Evolutionary conservation across 2,888 invertebrate genomes (phyloP), one percentile per base, ranked within the genome.

Genomic region (Aproaerema taeniolella): DNA sequence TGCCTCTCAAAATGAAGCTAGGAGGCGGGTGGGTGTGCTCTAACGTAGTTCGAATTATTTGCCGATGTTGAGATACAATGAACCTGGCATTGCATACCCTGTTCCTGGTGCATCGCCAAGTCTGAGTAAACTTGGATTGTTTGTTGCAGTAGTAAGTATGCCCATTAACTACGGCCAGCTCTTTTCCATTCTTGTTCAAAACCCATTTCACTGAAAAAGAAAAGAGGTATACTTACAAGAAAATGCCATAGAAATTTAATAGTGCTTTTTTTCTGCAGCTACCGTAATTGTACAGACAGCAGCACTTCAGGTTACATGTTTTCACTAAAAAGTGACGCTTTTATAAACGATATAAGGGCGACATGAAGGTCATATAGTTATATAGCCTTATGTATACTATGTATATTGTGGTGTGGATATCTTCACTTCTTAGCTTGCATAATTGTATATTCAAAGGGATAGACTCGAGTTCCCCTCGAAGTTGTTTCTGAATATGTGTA

Each of bases 71-170:
- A n/a, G n/a, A n/a, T n/a, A 29, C 9, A 7, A 35, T 20, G 20
- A 34, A 30, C 29, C 12, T n/a, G 6, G 40, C 35, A 13, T 24
- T 34, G 31, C 40, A 40, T 1, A 4, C 24, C 0, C 28, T 8
- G 12, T 33, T 34, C 8, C 28, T 41, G 7, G 51, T 45, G 32
- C 63, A 65, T 1, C 51, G 35, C 64, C 64, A 65, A 3, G 50
- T 53, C 1, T 43, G 44, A 0, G 53, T 58, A 26, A 2, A 11
- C 12, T 49, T 2, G 1, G 3, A 11, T 11, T 29, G 5, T 26
- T 10, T 5, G 3, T 4, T 3, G 13, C 38, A 41, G 31, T 46
- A 48, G 35, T 45, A 53, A 0, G 48, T 48, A 34, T 46, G 50
- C 0, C 47, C 53, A 13, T 39, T 2, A 2, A 41, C 2, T 8